Base-by-base conservation (phyloP, 2,797 vertebrate genomes). In the Danio choprae region DNA sequence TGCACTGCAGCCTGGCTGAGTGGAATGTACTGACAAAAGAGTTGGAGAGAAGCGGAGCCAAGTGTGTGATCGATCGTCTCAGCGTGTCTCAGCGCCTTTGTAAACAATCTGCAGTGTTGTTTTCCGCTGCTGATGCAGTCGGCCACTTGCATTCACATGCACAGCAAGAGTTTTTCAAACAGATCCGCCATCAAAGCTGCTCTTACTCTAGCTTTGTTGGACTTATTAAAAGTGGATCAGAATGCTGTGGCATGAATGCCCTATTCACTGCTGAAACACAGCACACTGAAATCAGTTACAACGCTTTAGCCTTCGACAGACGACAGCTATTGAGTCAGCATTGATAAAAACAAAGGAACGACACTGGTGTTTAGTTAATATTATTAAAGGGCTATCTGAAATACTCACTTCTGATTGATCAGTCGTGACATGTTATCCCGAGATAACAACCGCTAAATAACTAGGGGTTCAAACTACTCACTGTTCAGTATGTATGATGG, bases 81-180 rank as follows among this genome's bases (percentile, higher is more conserved):
- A 68, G 56, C 68, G 62, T 84, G 87, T 86, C 85, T 86, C 56
- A 85, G 83, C 55, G 64, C 80, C 79, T 53, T 77, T 58, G 84
- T 81, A 79, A 89, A 86, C 84, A 89, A 81, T 83, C 79, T 72
- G 36, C 64, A 80, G 60, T 76, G 79, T 84, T 84, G 81, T 86
- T 79, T 69, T 10, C 38, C 20, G 10, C 64, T 72, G 71, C 64
- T 73, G 41, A 64, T 56, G 63, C 64, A 78, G 76, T 69, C 76
- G 13, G 56, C 12, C 29, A 0, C 56, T 48, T 43, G 2, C 80
- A 62, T 83, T 81, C 56, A 77, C 67, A 77, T 56, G 68, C 77
- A 65, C 68, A 62, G 78, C 79, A 83, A 62, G 79, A 80, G 79
- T 77, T 75, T 84, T 41, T 76, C 48, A 87, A 81, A 74, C 77